Percentiles rank a stretch among this genome's conserved stretches.
These are phyloP conservation scores for Jacana jacana DNA, from an alignment of 2,113 vertebrate species.

Conservation along the genomic window DNA sequence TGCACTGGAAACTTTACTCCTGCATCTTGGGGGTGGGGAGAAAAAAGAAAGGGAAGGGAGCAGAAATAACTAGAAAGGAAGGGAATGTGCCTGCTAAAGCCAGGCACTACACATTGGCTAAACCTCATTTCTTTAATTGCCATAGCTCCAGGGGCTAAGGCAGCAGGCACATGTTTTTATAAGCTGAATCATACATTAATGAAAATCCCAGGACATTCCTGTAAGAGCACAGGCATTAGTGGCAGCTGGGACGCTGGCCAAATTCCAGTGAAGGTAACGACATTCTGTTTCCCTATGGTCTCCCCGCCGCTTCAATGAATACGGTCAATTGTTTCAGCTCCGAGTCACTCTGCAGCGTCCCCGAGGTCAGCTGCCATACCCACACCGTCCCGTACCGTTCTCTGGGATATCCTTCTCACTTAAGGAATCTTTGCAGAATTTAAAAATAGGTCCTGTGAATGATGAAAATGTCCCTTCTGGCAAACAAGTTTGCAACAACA, in stretches of 20 bases:
- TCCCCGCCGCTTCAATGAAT: neutral
- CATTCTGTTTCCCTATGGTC: neutral
- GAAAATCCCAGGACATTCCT: constrained; percentile 52
- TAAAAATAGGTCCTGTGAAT: constrained; percentile 23
- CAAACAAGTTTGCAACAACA: constrained; percentile 15
- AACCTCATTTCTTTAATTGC: neutral
- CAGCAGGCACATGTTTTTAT: constrained; percentile 38
- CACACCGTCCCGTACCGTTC: neutral
- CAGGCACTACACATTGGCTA: neutral
- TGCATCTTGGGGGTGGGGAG: neutral
- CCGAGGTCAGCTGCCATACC: neutral
- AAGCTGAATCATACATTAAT: constrained; percentile 34
- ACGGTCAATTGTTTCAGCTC: neutral
- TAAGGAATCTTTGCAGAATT: neutral
- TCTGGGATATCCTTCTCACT: neutral
- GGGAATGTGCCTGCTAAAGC: neutral
- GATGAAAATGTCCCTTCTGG: neutral
- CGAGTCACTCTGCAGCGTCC: rapidly evolving
- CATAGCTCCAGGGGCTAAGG: neutral
- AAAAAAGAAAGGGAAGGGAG: neutral
- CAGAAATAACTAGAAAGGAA: neutral
- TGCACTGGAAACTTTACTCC: neutral
- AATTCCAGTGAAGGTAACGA: constrained; percentile 38
- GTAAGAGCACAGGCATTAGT: constrained; percentile 23
- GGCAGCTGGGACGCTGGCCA: constrained; percentile 2